Conservation (phyloP, 2,113 vertebrate species). For the Numida meleagris region DNA sequence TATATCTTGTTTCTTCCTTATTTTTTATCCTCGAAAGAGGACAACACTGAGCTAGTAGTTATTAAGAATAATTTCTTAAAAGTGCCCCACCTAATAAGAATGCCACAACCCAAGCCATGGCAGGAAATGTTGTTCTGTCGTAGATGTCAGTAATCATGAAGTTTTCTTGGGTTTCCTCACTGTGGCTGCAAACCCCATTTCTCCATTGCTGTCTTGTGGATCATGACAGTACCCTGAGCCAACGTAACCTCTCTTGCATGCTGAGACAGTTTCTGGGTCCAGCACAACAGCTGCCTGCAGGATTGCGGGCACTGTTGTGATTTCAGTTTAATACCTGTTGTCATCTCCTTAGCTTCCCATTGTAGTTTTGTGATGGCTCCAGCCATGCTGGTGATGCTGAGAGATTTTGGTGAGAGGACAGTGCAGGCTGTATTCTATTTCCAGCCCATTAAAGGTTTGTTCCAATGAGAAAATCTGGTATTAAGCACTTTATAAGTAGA, state of each 20-base stretch:
- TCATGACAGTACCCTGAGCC: background rate
- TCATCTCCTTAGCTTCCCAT: background rate
- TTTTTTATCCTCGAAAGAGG: background rate
- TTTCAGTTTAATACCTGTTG: background rate
- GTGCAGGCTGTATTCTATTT: background rate
- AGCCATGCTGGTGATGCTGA: background rate
- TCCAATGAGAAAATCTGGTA: background rate
- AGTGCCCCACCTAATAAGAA: background rate
- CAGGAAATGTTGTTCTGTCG: background rate
- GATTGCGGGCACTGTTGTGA: accelerated
- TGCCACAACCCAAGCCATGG: accelerated
- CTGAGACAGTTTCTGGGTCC: background rate
- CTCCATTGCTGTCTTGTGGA: background rate
- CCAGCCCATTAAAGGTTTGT: background rate
- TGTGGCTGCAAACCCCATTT: background rate
- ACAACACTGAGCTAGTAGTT: background rate
- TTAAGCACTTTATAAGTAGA: background rate
- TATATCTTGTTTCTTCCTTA: background rate
- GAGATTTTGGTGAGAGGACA: background rate
- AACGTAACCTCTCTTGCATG: background rate
- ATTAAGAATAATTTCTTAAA: background rate
- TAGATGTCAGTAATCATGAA: background rate
- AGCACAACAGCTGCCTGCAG: too few relatives aligned
- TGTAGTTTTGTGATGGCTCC: background rate
- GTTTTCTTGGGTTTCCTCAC: background rate